Evolutionary conservation across 2,113 vertebrate species (phyloP), one percentile per base, ranked within the genome.

Genomic region (Corydoras maculifer): DNA sequence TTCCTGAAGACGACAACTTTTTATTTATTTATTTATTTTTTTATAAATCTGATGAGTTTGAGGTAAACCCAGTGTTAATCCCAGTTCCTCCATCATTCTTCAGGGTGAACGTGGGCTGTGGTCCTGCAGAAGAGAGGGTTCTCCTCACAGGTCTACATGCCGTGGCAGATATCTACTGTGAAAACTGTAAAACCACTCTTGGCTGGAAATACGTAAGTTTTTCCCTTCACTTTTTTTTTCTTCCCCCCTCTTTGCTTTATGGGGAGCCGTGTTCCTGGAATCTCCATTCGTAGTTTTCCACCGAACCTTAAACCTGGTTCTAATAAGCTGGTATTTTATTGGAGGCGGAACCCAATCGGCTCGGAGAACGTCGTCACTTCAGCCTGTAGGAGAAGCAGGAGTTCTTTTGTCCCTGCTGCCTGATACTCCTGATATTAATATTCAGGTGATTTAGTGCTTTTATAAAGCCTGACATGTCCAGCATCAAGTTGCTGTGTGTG

Each of bases 141-240:
- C 95, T 99, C 73, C 91, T 99, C 81, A 99, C 97, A 3, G 96
- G 97, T 86, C 88, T 99, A 84, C 97, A 99, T 4, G 97, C 97
- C 3, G 97, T 99, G 73, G 95, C 96, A 7, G 97, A 99, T 82
- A 99, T 99, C 89, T 96, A 98, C 92, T 98, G 97, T 88, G 35
- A 43, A 43, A 43, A 43, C 7, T 43, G 35, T 8, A 43, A 43
- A 43, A 43, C 35, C 35, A 43, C 96, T 15, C 93, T 99, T 10
- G 97, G 96, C 82, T 99, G 97, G 97, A 99, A 98, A 96, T 99
- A 99, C 0, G 97, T 99, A 87, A 92, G 96, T 89, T 65, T 30
- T 12, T 43, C 4, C 30, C 8, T 30, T 64, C 29, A 5, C 15
- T n/a, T 30, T 58, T 11, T 12, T 48, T 30, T 12, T 43, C 0